These are phyloP conservation scores for Heteronetta atricapilla DNA, from an alignment of 2,113 vertebrate genomes.

Conservation along the genomic window DNA sequence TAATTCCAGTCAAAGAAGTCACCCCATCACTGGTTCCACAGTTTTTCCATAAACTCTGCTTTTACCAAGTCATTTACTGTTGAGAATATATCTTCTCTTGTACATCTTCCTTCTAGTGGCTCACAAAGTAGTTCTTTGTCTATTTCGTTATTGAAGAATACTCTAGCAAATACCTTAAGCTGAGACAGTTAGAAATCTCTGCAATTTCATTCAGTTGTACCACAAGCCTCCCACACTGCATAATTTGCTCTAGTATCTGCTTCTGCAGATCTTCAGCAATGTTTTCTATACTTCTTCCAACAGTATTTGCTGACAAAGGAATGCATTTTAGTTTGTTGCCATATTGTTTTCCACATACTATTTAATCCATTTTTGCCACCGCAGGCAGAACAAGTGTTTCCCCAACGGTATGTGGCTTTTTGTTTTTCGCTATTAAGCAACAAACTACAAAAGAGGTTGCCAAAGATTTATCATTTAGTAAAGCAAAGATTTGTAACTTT, in stretches of 20 bases:
- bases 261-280: background rate
- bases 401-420: background rate
- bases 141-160: background rate
- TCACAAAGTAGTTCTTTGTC: background rate
- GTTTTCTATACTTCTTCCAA: background rate
- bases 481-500: background rate
- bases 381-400: background rate
- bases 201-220: background rate
- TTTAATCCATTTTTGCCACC: background rate
- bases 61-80: background rate
- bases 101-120: background rate
- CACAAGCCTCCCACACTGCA: background rate
- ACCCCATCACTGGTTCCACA: background rate
- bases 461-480: background rate
- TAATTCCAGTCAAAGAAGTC: background rate
- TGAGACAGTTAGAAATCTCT: background rate
- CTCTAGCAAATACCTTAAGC: rapidly evolving
- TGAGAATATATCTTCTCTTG: background rate
- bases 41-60: background rate
- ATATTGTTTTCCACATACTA: background rate
- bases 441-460: background rate
- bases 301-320: background rate
- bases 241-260: background rate
- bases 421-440: background rate
- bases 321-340: background rate